These are phyloP conservation scores for Pediacus dermestoides DNA, from an alignment of 2,888 invertebrate genomes.

Conservation along the genomic window DNA sequence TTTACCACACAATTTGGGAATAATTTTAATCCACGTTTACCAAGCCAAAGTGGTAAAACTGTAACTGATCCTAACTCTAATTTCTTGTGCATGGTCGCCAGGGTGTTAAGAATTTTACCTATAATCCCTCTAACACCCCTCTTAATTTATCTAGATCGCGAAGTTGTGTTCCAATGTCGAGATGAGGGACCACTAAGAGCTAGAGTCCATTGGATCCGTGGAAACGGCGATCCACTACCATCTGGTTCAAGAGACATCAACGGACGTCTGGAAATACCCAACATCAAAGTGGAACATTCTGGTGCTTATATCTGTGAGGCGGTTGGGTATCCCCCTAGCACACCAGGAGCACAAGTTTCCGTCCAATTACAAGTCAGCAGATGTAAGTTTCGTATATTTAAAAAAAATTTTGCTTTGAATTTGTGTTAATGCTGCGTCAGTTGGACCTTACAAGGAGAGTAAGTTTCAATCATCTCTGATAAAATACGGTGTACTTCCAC, in stretches of 20 bases:
- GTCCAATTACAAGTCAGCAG: slow-evolving; percentile 72
- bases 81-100: too few relatives aligned
- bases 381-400: slow-evolving; percentile 58
- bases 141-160: slow-evolving; percentile 63
- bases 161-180: slow-evolving; percentile 90
- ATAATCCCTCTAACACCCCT: slow-evolving; percentile 1
- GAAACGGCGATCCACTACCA: slow-evolving; percentile 69
- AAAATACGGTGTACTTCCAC: slow-evolving; percentile 58
- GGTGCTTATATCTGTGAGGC: slow-evolving; percentile 86
- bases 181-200: slow-evolving; percentile 81
- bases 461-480: slow-evolving; percentile 43
- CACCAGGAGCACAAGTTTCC: slow-evolving; percentile 63
- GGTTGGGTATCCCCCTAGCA: slow-evolving; percentile 58
- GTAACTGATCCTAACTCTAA: too few relatives aligned
- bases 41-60: too few relatives aligned
- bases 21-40: too few relatives aligned
- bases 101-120: too few relatives aligned
- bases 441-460: slow-evolving; percentile 23
- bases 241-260: slow-evolving; percentile 68
- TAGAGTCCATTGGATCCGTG: slow-evolving; percentile 71
- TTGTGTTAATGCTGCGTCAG: slow-evolving; percentile 5
- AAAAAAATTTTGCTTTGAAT: background rate
- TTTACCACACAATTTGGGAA: too few relatives aligned
- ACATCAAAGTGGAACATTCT: slow-evolving; percentile 69
- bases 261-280: slow-evolving; percentile 83